A percentile compares a stretch with the other conserved stretches of the same genome.
Evolutionary conservation across 2,888 invertebrate genomes (phyloP).

Genomic region (Salpingus planirostris): DNA sequence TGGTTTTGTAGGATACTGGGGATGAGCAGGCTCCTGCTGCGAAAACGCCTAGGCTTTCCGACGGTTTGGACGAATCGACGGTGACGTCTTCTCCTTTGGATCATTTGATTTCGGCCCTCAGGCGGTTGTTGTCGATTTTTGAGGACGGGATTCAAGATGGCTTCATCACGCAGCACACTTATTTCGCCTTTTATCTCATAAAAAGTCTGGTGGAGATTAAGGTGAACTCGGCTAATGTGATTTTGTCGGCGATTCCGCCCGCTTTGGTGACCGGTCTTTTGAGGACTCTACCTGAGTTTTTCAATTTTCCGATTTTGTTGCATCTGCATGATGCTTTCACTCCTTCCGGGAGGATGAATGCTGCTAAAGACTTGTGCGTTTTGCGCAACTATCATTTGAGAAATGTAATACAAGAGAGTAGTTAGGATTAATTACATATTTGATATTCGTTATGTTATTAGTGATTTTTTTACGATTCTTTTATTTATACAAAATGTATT

Average conservation of each 20-base stretch:
- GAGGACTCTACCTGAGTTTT: constrained; percentile 68
- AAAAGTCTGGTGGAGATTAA: constrained; percentile 67
- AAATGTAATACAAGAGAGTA: constrained; percentile 18
- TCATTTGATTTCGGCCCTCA: constrained; percentile 47
- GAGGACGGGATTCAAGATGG: constrained; percentile 51
- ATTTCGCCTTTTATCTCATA: constrained; percentile 73
- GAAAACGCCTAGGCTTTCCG: no score
- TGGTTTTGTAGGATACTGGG: no score
- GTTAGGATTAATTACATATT: no score
- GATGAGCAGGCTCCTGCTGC: no score
- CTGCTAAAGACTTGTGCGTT: constrained; percentile 80
- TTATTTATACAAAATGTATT: no score
- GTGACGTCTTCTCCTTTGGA: no score
- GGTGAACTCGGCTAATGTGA: constrained; percentile 45
- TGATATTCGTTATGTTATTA: no score
- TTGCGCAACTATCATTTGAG: constrained; percentile 70
- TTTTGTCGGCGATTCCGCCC: constrained; percentile 67
- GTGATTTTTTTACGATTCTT: no score
- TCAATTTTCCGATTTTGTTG: constrained; percentile 63
- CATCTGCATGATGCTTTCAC: constrained; percentile 73
- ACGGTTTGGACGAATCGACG: no score
- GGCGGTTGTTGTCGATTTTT: constrained; percentile 63
- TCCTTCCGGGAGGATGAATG: constrained; percentile 68
- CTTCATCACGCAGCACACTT: constrained; percentile 73
- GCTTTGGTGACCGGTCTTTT: constrained; percentile 71